Evolutionary conservation across 2,888 invertebrate genomes (phyloP), one percentile per base, ranked within the genome.

Genomic region (Parochlus steinenii): DNA sequence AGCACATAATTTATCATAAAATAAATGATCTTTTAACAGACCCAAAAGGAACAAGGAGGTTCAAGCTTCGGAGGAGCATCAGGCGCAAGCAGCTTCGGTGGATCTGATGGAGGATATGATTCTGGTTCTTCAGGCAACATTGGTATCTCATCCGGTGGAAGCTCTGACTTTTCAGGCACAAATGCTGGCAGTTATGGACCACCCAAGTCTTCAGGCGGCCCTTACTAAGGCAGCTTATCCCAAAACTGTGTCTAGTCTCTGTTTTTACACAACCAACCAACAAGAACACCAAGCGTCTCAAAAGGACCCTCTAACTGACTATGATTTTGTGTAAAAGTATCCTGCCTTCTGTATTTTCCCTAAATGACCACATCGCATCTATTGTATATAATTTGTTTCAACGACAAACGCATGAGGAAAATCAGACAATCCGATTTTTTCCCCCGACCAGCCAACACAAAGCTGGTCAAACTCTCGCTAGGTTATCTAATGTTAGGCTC

Each of bases 11-110:
- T n/a, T n/a, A n/a, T n/a, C n/a, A n/a, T n/a, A n/a, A n/a, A n/a
- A n/a, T 39, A 52, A 57, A 26, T 61, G 60, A 25, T 63, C 61
- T 41, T 52, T 53, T 38, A 58, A 58, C 20, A 69, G 65, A 57
- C 58, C 39, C 59, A 59, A 48, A 55, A 52, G 43, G 42, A 42
- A 39, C 48, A 50, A 18, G 48, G 46, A 28, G 44, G 47, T 15
- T 48, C 46, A 17, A 46, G 47, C 12, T 42, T 43, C 6, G 47
- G 45, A 24, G 40, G 38, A 30, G 45, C 46, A 15, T 44, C 47
- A 15, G 48, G 44, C 23, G 39, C 41, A 15, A 46, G 50, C 17
- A 46, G 43, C 24, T 44, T 51, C 14, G 41, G 46, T 20, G 53
- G 39, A 28, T 51, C 42, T 39, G 50, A 42, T 42, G 52, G 41